These are phyloP conservation scores for Rhadina sibilatrix DNA, from an alignment of 2,113 vertebrate species.

Conservation along the genomic window DNA sequence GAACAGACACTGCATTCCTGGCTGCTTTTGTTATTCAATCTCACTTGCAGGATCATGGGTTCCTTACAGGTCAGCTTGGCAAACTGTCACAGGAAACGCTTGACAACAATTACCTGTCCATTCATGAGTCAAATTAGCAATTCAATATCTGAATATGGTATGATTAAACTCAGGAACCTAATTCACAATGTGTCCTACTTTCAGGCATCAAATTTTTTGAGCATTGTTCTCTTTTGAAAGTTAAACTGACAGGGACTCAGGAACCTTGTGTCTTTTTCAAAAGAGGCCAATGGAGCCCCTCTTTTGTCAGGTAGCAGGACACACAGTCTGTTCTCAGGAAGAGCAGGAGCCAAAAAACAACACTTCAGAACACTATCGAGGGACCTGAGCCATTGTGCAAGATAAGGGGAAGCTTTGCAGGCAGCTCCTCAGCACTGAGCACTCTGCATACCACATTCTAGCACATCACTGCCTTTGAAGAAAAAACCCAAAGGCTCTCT, in stretches of 20 bases:
- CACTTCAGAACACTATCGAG: background rate
- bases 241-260: background rate
- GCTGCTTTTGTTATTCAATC: background rate
- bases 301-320: background rate
- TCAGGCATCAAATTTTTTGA: background rate
- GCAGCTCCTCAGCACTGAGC: background rate
- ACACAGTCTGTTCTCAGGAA: background rate
- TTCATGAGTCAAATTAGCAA: background rate
- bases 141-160: background rate
- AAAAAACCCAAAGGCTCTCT: background rate
- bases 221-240: background rate
- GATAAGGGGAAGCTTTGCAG: background rate
- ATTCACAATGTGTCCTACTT: conserved; percentile 10
- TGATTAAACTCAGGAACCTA: background rate
- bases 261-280: background rate
- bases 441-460: background rate
- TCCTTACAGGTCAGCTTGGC: background rate
- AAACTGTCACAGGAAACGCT: background rate
- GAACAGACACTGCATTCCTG: background rate
- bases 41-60: background rate
- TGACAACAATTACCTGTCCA: conserved; percentile 13
- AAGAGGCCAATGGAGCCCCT: background rate
- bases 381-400: background rate
- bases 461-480: background rate
- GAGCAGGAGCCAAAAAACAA: background rate